Evolutionary conservation across 2,113 vertebrate genomes (phyloP), one percentile per base, ranked within the genome.

Genomic region (Lagenorhynchus albirostris): DNA sequence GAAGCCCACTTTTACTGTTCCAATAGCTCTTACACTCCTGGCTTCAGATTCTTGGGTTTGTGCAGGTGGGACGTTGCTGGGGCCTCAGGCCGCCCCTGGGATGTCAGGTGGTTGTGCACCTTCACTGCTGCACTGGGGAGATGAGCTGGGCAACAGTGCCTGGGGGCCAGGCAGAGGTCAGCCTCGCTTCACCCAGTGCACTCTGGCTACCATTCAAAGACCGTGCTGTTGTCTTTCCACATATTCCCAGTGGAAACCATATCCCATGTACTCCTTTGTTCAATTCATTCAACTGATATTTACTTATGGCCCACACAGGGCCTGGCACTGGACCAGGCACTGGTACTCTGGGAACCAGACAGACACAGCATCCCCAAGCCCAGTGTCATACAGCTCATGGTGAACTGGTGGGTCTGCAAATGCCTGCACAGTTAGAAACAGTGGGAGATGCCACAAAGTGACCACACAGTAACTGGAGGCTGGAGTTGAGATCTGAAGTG

Each of bases 61-160:
- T 26, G 38, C 41, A 12, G 29, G n/a, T 13, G 62, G 33, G 36
- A 9, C 5, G 1, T 60, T 55, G 33, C 70, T 68, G 50, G 29
- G 36, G 44, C 74, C 6, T 4, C 3, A 1, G 26, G 6, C 1
- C 60, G 0, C 60, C 5, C 20, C 7, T 6, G 2, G 31, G n/a
- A 25, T 17, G 4, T 47, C 5, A 11, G 23, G 71, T n/a, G 15
- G 55, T 12, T 10, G 5, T 17, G 6, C 15, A 25, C 36, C 33
- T 81, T 87, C 20, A 1, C 53, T 20, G 38, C 31, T 36, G 60
- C 25, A 13, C 36, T 68, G 38, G 36, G 87, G 47, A 71, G 55
- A 41, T 8, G 25, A 5, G 3, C 83, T 21, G 4, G 17, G 58
- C 62, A 50, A 36, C 50, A 26, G 55, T 17, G 53, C 5, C 31